Evolutionary conservation across 2,888 invertebrate genomes (phyloP).

Genomic region (Ormyrus thymus): DNA sequence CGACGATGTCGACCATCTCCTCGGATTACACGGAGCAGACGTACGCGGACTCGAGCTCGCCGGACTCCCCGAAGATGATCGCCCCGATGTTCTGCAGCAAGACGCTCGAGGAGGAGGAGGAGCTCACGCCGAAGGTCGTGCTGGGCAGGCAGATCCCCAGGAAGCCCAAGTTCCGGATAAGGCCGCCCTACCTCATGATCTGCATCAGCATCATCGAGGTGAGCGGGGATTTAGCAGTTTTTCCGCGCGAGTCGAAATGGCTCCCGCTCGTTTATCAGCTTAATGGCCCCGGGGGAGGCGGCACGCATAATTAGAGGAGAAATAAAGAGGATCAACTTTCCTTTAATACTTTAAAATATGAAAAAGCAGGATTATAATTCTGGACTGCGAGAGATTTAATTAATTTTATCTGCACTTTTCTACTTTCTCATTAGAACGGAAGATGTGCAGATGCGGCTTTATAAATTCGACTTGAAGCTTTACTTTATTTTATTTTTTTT

Average conservation of each 20-base stretch:
- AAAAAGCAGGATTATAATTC: too few relatives aligned
- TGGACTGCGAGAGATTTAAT: too few relatives aligned
- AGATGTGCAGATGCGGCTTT: not conserved
- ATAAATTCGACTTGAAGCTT: too few relatives aligned
- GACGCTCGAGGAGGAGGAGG: constrained; percentile 60
- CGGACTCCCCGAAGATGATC: constrained; percentile 60
- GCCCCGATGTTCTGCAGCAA: constrained; percentile 23
- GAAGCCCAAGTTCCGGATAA: constrained; percentile 72
- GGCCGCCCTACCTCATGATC: constrained; percentile 73
- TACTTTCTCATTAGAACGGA: not conserved
- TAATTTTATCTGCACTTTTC: too few relatives aligned
- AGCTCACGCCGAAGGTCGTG: constrained; percentile 66
- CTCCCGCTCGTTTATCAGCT: too few relatives aligned
- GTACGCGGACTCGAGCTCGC: constrained; percentile 66
- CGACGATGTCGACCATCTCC: constrained; percentile 70
- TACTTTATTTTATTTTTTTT: too few relatives aligned
- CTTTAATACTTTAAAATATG: too few relatives aligned
- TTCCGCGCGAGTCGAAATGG: too few relatives aligned
- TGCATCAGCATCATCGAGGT: constrained; percentile 73
- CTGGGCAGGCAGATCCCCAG: constrained; percentile 63
- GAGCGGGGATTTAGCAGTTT: constrained; percentile 5
- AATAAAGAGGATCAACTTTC: too few relatives aligned
- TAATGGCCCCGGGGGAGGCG: not conserved
- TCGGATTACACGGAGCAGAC: constrained; percentile 67
- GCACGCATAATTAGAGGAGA: not conserved